phyloP scores from a whole-genome alignment of 2,797 vertebrate species.

The Oreochromis mossambicus region DNA sequence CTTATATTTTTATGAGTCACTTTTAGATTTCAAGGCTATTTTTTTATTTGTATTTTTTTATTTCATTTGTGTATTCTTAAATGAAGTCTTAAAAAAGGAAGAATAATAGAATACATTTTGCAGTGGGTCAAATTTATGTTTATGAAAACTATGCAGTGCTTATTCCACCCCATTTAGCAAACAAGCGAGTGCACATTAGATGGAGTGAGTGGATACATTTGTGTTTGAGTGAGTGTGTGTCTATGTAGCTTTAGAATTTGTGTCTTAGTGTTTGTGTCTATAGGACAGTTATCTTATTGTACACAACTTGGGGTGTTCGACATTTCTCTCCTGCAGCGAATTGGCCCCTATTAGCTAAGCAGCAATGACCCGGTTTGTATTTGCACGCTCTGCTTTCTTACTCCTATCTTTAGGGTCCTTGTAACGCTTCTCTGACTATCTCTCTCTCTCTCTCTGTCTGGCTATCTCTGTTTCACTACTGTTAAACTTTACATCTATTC shows the following conservation, averaged over 20 bases:
- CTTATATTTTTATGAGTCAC: neutral
- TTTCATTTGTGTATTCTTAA: neutral
- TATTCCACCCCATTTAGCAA: conserved; percentile 68
- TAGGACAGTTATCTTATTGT: conserved; percentile 97
- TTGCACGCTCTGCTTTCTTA: conserved; percentile 99
- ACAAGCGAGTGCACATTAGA: conserved; percentile 46
- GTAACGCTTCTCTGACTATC: conserved; percentile 80
- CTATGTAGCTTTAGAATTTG: conserved; percentile 67
- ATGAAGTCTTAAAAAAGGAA: neutral
- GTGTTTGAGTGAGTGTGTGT: conserved; percentile 66
- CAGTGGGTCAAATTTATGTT: neutral
- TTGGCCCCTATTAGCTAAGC: conserved; percentile 99
- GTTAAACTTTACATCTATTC: conserved; percentile 77
- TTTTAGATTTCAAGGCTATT: neutral
- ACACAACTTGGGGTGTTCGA: conserved; percentile 99
- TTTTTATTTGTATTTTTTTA: neutral
- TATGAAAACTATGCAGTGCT: conserved; percentile 54
- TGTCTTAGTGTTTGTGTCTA: conserved; percentile 83
- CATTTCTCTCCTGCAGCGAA: conserved; percentile 99
- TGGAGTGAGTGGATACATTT: conserved; percentile 65
- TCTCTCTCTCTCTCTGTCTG: conserved; percentile 32
- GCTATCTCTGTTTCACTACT: conserved; percentile 63
- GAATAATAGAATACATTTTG: neutral
- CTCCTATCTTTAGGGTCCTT: conserved; percentile 84
- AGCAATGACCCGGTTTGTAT: conserved; percentile 99